Base-by-base conservation (phyloP, 2,113 vertebrate genomes). In the Neolamprologus devosi region DNA sequence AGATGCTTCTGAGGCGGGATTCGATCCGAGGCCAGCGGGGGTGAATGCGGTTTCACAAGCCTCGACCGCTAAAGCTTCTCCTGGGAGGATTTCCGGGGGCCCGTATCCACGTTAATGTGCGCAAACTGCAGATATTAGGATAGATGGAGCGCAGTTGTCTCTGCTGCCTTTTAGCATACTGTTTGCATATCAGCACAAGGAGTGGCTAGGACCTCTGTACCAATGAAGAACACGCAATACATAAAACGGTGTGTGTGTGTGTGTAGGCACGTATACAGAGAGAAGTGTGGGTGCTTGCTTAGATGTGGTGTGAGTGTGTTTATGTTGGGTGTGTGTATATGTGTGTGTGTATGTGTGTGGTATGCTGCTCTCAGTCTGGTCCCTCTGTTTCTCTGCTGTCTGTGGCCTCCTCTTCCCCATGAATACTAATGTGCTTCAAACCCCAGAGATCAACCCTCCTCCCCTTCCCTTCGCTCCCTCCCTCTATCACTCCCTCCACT, bases 361-460 rank as follows among this genome's bases (percentile, higher is more conserved):
- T 92, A 79, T 93, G 92, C 83, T 93, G 93, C 90, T 94, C 93
- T 89, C 88, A 93, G 93, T 95, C 95, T 95, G 92, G 93, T 95
- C 94, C 92, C 91, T 95, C 91, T 94, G 94, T 93, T 95, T 95
- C 95, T 92, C 94, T 94, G 93, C 95, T 95, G 95, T 96, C 95
- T 96, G 95, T 95, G 95, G 95, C 94, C 95, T 95, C 95, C 93
- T 96, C 95, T 96, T 96, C 95, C 91, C 92, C 92, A 96, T 96
- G 95, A 96, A 96, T 96, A 96, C 95, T 96, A 96, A 96, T 96
- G 95, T 89, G 95, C 93, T 95, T 95, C 95, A 96, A 96, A 95
- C 95, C 95, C 95, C 94, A 95, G 95, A 96, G 95, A 96, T 95
- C 95, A 95, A 89, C 92, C 92, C 93, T 94, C 93, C 94, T 91